Percentiles rank a stretch among this genome's conserved stretches.
Conservation (phyloP, 2,797 vertebrate species). For the Phaenicophaeus curvirostris region DNA sequence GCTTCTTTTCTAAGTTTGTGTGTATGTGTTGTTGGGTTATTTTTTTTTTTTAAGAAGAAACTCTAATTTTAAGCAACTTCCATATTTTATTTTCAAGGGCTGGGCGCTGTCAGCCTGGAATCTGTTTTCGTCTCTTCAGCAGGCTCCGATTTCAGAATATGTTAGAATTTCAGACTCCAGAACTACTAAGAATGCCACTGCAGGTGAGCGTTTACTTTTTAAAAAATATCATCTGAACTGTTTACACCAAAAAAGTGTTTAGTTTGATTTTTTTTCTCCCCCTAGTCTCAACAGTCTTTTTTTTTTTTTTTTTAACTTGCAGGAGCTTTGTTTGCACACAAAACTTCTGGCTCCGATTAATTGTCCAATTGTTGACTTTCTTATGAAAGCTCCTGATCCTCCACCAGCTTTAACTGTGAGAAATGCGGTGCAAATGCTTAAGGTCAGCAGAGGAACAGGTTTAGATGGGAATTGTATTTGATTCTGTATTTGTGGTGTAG, state of each 20-base stretch:
- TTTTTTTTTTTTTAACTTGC: conserved; percentile 36
- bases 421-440: conserved; percentile 93
- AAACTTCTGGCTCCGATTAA: conserved; percentile 89
- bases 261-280: accelerated
- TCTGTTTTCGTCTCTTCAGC: conserved; percentile 94
- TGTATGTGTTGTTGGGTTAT: background rate
- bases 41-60: background rate
- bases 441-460: conserved; percentile 82
- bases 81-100: conserved; percentile 83
- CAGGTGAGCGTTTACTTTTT: conserved; percentile 80
- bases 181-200: conserved; percentile 92
- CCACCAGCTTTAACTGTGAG: conserved; percentile 86
- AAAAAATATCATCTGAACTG: background rate
- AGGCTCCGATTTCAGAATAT: conserved; percentile 89
- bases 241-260: background rate
- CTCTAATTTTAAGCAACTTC: background rate
- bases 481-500: no score
- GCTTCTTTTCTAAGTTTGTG: background rate
- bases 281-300: background rate
- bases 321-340: conserved; percentile 96
- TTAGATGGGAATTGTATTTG: no score
- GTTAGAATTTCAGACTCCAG: conserved; percentile 92
- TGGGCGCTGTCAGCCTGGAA: conserved; percentile 89
- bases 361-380: conserved; percentile 88
- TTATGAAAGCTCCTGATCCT: conserved; percentile 93